Conservation (phyloP, 2,113 vertebrate species). For the Melanotaenia duboulayi region DNA sequence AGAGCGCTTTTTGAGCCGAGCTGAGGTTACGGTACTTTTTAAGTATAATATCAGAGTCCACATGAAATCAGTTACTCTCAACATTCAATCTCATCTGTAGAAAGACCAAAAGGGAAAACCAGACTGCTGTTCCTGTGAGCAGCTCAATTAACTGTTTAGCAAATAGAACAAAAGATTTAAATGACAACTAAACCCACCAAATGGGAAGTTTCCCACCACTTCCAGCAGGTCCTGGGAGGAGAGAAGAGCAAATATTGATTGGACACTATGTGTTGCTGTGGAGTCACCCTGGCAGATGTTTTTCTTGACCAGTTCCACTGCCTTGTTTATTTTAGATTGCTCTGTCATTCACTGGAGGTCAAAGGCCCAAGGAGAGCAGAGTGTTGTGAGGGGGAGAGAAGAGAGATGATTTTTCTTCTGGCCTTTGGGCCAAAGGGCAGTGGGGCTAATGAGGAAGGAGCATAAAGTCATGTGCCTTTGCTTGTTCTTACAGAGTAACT, state of each 20-base stretch:
- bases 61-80: neutral
- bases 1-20: too few species aligned
- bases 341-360: conserved; percentile 76
- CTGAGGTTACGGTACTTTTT: too few species aligned
- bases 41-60: neutral
- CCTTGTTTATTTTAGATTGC: conserved; percentile 80
- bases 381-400: conserved; percentile 26
- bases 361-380: conserved; percentile 72
- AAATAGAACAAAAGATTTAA: conserved; percentile 63
- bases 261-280: conserved; percentile 46
- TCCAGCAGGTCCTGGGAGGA: conserved; percentile 60
- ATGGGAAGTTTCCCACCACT: conserved; percentile 79
- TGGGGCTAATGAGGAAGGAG: conserved; percentile 72
- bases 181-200: conserved; percentile 74
- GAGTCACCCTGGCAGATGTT: conserved; percentile 80
- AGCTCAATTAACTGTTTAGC: conserved; percentile 34
- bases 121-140: conserved; percentile 34
- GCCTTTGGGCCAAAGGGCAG: conserved; percentile 75
- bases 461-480: conserved; percentile 66
- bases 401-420: conserved; percentile 31
- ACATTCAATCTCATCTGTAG: conserved; percentile 17
- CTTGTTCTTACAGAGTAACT: conserved; percentile 51
- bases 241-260: conserved; percentile 72
- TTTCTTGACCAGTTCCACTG: conserved; percentile 71
- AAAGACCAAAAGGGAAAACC: conserved; percentile 6